These are phyloP conservation scores for Megathymus violae DNA, from an alignment of 1,140 invertebrate species.

Conservation along the genomic window DNA sequence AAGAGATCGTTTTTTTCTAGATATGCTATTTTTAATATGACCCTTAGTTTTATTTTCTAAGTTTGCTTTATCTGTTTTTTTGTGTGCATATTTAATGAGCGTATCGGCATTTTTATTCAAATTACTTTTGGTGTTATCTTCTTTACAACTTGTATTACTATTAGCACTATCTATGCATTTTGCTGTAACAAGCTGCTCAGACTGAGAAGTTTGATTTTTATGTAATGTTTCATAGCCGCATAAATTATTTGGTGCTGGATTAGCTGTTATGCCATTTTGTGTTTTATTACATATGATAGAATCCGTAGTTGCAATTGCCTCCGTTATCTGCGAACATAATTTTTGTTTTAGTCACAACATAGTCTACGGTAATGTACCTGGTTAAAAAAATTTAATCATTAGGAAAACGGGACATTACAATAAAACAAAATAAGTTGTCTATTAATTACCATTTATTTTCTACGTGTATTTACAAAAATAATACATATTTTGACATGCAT, in stretches of 20 bases:
- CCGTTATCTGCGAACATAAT: constrained; percentile 43
- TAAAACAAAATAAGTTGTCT: constrained; percentile 1
- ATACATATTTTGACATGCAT: constrained; percentile 22
- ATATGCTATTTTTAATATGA: constrained; percentile 59
- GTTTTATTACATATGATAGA: constrained; percentile 2
- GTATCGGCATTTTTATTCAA: constrained; percentile 40
- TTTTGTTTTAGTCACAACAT: constrained; percentile 1
- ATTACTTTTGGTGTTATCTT: background rate
- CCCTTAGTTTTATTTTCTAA: constrained; percentile 52
- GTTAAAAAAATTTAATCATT: background rate
- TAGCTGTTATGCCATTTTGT: background rate
- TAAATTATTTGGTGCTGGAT: background rate
- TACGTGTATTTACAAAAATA: constrained; percentile 32
- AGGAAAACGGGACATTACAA: background rate
- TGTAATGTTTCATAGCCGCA: background rate
- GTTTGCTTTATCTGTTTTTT: constrained; percentile 45
- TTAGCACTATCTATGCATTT: background rate
- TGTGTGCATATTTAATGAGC: constrained; percentile 58
- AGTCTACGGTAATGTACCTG: too few relatives aligned
- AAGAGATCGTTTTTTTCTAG: constrained; percentile 59
- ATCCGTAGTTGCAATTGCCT: constrained; percentile 34
- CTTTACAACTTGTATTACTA: background rate
- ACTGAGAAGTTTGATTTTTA: constrained; percentile 1
- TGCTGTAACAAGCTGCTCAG: background rate
- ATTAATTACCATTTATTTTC: constrained; percentile 17